phyloP scores from a whole-genome alignment of 2,113 vertebrate species.

The Sialia sialis region DNA sequence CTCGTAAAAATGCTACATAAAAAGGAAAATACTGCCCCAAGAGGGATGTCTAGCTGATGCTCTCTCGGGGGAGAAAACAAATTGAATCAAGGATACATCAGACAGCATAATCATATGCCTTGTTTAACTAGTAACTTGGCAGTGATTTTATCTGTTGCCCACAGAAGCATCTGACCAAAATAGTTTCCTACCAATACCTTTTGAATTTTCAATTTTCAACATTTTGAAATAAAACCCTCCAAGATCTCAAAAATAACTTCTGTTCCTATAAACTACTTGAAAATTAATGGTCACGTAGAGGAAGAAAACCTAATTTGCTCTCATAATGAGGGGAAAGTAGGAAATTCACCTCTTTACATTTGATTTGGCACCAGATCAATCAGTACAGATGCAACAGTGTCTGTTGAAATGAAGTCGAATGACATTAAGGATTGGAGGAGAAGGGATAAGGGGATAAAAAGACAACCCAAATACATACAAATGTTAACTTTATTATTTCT shows the following conservation, averaged over 20 bases:
- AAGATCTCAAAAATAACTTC: neutral
- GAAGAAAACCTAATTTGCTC: neutral
- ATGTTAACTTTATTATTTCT: neutral
- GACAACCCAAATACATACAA: neutral
- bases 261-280: neutral
- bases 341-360: neutral
- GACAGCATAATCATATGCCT: neutral
- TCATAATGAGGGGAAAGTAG: neutral
- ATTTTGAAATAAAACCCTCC: neutral
- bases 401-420: neutral
- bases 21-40: neutral
- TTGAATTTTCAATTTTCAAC: neutral
- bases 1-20: neutral
- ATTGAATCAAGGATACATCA: neutral
- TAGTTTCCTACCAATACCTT: neutral
- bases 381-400: neutral
- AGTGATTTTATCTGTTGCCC: neutral
- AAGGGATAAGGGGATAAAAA: neutral
- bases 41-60: neutral
- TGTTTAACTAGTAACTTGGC: neutral
- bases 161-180: neutral
- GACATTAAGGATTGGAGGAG: neutral
- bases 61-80: neutral
- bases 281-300: neutral
- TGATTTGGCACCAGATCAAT: neutral